Conservation (phyloP, 2,888 invertebrate species). For the Chalcis sispes region DNA sequence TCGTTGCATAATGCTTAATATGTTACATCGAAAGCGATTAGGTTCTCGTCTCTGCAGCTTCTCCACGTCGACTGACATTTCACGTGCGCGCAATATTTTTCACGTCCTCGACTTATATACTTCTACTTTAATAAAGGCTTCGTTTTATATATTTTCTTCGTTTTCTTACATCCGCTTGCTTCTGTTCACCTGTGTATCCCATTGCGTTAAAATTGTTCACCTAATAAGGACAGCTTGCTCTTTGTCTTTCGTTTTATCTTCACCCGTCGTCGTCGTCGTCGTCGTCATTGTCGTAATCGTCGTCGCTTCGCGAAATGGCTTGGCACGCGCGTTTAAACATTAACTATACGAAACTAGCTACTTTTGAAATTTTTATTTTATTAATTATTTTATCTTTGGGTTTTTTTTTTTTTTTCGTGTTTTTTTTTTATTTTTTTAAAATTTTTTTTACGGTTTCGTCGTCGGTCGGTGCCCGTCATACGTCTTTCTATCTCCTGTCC, state of each 20-base stretch:
- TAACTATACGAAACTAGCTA: conserved; percentile 9
- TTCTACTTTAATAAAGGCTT: conserved; percentile 54
- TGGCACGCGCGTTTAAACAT: conserved; percentile 23
- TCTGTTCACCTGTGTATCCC: no score
- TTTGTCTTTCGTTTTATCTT: no score
- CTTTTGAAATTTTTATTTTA: background rate
- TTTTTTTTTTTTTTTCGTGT: background rate
- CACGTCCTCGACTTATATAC: conserved; percentile 25
- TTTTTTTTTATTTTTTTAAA: background rate
- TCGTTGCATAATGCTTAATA: conserved; percentile 61
- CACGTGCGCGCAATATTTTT: conserved; percentile 23
- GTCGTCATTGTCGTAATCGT: no score
- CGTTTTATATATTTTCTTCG: conserved; percentile 45
- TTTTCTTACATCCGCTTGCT: conserved; percentile 1
- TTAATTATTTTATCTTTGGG: background rate
- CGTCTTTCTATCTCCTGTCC: background rate
- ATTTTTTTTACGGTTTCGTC: background rate
- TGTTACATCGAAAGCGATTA: conserved; percentile 73
- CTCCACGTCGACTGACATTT: conserved; percentile 39
- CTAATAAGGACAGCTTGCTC: background rate
- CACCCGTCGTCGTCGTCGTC: no score
- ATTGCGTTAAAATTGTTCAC: no score
- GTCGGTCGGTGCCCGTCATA: no score
- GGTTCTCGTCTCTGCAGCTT: conserved; percentile 63
- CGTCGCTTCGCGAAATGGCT: background rate